These are phyloP conservation scores for Paedocypris micromegethes DNA, from an alignment of 2,797 vertebrate genomes.

Conservation along the genomic window DNA sequence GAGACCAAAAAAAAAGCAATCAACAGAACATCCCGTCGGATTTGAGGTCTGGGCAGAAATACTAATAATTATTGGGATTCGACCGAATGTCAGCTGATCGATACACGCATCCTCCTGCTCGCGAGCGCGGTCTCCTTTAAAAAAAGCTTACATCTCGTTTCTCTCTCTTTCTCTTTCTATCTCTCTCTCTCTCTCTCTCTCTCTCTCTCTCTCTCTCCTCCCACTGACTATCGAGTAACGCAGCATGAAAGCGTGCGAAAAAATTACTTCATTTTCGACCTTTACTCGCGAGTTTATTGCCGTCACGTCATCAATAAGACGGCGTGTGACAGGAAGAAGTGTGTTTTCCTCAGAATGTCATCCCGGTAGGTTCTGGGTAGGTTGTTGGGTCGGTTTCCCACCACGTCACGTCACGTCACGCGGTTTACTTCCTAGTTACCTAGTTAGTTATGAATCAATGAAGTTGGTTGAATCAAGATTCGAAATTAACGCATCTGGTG, in stretches of 20 bases:
- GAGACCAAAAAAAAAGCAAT: background rate
- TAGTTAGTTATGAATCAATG: too few relatives aligned
- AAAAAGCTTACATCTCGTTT: background rate
- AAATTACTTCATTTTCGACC: conserved; percentile 1
- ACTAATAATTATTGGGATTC: conserved; percentile 9
- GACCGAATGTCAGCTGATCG: conserved; percentile 28
- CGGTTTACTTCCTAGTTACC: too few relatives aligned
- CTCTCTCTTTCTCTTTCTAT: background rate
- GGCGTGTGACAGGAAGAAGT: background rate
- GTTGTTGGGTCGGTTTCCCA: too few relatives aligned
- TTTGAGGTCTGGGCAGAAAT: background rate
- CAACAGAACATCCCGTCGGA: background rate
- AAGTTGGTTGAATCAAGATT: too few relatives aligned
- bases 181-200: conserved; percentile 16
- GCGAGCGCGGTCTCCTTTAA: conserved; percentile 27
- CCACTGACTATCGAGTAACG: conserved; percentile 12
- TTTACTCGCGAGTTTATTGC: conserved; percentile 15
- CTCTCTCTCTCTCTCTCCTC: conserved; percentile 20
- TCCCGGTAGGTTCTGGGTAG: too few relatives aligned
- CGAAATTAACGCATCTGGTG: too few relatives aligned
- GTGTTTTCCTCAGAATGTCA: too few relatives aligned
- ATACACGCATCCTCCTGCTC: conserved; percentile 27
- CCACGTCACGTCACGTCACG: too few relatives aligned
- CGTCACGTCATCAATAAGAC: background rate
- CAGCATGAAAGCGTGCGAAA: background rate